Percentiles rank a stretch among this genome's conserved stretches.
Evolutionary conservation across 2,888 invertebrate species (phyloP).

Genomic region (Adelognathus sp.): DNA sequence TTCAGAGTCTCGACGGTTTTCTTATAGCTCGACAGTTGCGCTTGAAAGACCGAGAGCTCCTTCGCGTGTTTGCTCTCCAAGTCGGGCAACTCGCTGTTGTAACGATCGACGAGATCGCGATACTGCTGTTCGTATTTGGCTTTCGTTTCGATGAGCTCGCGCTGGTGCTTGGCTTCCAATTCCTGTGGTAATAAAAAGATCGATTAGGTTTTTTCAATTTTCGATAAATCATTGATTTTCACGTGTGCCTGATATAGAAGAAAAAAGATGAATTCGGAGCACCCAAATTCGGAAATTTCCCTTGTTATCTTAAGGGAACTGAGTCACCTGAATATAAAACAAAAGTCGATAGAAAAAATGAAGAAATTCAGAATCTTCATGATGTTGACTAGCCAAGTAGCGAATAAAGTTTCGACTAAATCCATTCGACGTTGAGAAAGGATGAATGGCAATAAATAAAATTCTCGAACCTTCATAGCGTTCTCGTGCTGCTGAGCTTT

Average conservation of each 20-base stretch:
- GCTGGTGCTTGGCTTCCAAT: conserved; percentile 66
- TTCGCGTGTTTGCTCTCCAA: conserved; percentile 75
- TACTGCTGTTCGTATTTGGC: conserved; percentile 71
- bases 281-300: too few species aligned
- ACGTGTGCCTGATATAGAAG: not conserved
- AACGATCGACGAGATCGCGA: conserved; percentile 67
- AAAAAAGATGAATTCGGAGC: not conserved
- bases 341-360: too few species aligned
- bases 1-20: conserved; percentile 75
- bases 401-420: too few species aligned
- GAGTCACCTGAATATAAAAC: too few species aligned
- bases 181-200: conserved; percentile 62
- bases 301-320: too few species aligned
- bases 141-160: conserved; percentile 68
- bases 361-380: too few species aligned
- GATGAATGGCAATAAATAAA: too few species aligned
- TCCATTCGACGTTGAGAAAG: too few species aligned
- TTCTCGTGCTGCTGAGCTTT: conserved; percentile 70
- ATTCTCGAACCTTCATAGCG: conserved; percentile 67
- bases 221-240: not conserved
- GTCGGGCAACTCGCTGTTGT: conserved; percentile 71
- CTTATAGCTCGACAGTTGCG: conserved; percentile 73
- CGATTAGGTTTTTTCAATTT: not conserved
- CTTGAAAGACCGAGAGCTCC: conserved; percentile 75
- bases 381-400: too few species aligned